phyloP scores from a whole-genome alignment of 1,140 invertebrate genomes.

The Heliconius congener region DNA sequence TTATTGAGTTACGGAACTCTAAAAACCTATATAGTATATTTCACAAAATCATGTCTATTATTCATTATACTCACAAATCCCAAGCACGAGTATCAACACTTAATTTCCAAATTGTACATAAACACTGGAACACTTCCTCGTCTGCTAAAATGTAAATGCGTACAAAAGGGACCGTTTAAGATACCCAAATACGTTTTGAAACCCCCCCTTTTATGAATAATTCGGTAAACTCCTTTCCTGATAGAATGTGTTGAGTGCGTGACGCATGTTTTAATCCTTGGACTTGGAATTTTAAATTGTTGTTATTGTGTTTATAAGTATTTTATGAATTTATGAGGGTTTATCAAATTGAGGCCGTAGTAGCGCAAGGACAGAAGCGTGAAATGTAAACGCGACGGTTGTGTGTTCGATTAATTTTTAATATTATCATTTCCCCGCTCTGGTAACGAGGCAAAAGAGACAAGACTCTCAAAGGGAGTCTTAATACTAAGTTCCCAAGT shows the following conservation, averaged over 20 bases:
- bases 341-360: no score
- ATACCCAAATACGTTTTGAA: neutral
- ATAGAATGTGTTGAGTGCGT: slow-evolving; percentile 1
- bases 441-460: no score
- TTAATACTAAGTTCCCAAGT: no score
- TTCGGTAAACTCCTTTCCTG: neutral
- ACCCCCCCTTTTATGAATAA: neutral
- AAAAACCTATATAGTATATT: no score
- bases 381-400: no score
- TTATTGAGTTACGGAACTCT: no score
- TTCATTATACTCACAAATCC: neutral
- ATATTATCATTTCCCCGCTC: no score
- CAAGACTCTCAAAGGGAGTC: no score
- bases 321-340: no score
- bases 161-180: slow-evolving; percentile 3
- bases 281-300: neutral
- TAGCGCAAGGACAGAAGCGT: no score
- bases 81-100: neutral
- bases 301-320: neutral
- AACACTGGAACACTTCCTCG: neutral
- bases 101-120: neutral
- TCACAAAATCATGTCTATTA: neutral
- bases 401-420: no score
- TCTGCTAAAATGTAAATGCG: neutral
- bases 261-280: neutral